Conservation (phyloP, 2,888 invertebrate genomes). For the Chloroclystis v-ata region DNA sequence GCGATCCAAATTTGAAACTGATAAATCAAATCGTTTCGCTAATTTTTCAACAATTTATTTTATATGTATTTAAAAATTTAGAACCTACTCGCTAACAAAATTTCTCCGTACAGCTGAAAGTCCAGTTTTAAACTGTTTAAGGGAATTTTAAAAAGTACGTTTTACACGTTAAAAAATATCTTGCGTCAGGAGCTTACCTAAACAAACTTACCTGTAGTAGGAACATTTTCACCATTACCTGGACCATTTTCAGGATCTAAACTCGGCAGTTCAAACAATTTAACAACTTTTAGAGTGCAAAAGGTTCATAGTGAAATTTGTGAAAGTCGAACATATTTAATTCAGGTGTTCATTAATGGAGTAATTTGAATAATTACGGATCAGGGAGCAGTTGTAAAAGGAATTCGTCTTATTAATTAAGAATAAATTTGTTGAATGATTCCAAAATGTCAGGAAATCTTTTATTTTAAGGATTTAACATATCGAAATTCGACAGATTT, state of each 20-base stretch:
- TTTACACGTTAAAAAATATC: background rate
- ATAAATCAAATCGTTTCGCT: conserved; percentile 5
- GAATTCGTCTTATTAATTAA: conserved; percentile 7
- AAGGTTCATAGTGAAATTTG: conserved; percentile 4
- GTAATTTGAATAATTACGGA: conserved; percentile 16
- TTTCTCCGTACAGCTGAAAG: conserved; percentile 22
- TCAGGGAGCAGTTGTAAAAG: conserved; percentile 15
- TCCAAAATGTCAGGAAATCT: background rate
- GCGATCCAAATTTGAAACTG: conserved; percentile 1
- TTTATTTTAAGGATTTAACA: background rate
- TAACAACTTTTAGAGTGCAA: conserved; percentile 2
- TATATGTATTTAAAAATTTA: no score
- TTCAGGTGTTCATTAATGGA: conserved; percentile 11
- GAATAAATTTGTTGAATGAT: conserved; percentile 1
- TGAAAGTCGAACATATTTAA: conserved; percentile 6
- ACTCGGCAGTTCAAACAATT: conserved; percentile 9
- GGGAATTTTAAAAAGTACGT: conserved; percentile 16
- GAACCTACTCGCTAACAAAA: background rate
- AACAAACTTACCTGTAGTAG: background rate
- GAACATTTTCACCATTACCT: background rate
- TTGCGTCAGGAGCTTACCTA: background rate
- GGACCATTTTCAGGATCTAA: conserved; percentile 3
- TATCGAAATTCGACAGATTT: no score
- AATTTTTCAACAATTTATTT: no score
- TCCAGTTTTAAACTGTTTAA: conserved; percentile 19